These are phyloP conservation scores for Lithosia quadra DNA, from an alignment of 2,888 invertebrate species.

Conservation along the genomic window DNA sequence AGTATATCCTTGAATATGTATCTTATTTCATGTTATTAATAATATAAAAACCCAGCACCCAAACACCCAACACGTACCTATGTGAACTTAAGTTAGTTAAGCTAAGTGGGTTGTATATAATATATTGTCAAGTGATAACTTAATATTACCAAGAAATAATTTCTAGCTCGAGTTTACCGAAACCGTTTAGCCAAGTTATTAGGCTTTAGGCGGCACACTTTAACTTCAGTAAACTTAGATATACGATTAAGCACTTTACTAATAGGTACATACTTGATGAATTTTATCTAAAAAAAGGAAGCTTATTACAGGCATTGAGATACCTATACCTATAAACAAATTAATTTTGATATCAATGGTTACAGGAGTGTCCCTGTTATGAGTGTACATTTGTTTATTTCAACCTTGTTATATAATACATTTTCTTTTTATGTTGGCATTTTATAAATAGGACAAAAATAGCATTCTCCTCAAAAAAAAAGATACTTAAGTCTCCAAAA, in stretches of 20 bases:
- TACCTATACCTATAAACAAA: too few species aligned
- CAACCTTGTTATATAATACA: too few species aligned
- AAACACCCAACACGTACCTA: too few species aligned
- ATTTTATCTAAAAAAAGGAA: neutral
- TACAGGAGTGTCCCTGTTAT: too few species aligned
- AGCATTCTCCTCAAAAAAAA: too few species aligned
- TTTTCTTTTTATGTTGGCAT: neutral
- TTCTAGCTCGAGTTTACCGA: slow-evolving; percentile 62
- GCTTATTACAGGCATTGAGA: neutral
- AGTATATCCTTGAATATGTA: too few species aligned
- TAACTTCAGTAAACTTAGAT: slow-evolving; percentile 40
- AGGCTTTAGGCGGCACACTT: slow-evolving; percentile 39
- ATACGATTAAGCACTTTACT: too few species aligned
- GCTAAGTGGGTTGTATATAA: slow-evolving; percentile 58
- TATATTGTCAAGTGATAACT: slow-evolving; percentile 64
- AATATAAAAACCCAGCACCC: neutral
- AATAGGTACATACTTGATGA: too few species aligned
- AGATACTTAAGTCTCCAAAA: neutral
- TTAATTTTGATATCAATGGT: too few species aligned
- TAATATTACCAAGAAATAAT: slow-evolving; percentile 61
- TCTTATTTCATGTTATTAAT: neutral
- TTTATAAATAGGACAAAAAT: neutral
- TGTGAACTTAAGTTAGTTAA: slow-evolving; percentile 22
- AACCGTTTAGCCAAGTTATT: slow-evolving; percentile 54
- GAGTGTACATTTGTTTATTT: too few species aligned